Evolutionary conservation across 2,113 vertebrate genomes (phyloP), one percentile per base, ranked within the genome.

Genomic region (Oreamnos americanus): DNA sequence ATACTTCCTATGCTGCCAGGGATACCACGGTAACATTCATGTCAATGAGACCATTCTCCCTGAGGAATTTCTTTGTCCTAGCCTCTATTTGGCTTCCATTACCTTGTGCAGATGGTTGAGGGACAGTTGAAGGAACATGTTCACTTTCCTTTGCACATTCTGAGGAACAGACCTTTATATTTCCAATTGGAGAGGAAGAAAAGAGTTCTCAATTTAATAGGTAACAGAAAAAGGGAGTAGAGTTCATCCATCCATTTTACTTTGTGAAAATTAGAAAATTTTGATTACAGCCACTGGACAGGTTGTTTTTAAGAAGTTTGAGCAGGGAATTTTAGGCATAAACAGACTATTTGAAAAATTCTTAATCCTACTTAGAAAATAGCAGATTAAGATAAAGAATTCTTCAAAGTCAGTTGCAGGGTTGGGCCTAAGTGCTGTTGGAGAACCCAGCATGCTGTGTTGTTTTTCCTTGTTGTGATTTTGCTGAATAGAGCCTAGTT

Each of bases 201-300:
- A 85, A 58, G 76, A 62, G 21, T 76, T 28, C 36, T 81, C n/a
- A 74, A 1, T 86, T 96, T 95, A 97, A 88, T 82, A 83, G 84
- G 49, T 92, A 95, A 62, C 28, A 94, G 55, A 79, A 91, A 86
- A 96, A 86, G 8, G 71, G 28, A 93, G n/a, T 36, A n/a, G 43
- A 95, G 91, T 98, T 97, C 79, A 91, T 47, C 94, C 79, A 97
- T 98, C 12, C 53, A 96, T 58, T 93, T 82, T 97, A 82, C 10
- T 84, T 0, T 87, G 17, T 97, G 51, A 49, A 94, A 96, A 86
- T 97, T 98, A 85, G 57, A 97, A 95, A 98, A 94, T 53, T 97
- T 98, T 95, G 88, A 95, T 97, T 76, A 26, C 2, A 60, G 76
- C 92, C 94, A 95, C 93, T 97, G 55, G 60, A 67, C 51, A 79